A percentile compares a stretch with the other conserved stretches of the same genome.
Evolutionary conservation across 2,888 invertebrate genomes (phyloP).

Genomic region (Tromatobia lineatoria): DNA sequence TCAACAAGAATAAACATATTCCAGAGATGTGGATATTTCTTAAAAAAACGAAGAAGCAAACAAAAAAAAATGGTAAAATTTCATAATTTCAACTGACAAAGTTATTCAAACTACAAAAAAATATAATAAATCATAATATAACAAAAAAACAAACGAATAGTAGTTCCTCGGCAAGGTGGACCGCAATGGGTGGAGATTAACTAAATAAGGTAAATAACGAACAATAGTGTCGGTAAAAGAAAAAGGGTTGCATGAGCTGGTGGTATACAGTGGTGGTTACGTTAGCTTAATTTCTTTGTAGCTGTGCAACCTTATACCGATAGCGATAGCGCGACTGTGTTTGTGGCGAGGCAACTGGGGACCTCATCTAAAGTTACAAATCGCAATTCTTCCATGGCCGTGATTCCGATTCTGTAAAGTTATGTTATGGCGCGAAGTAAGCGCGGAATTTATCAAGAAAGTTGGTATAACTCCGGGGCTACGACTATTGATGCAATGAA

Average conservation of each 20-base stretch:
- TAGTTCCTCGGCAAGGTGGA: conserved; percentile 20
- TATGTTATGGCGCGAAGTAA: conserved; percentile 85
- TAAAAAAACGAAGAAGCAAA: too few species aligned
- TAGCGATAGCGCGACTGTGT: conserved; percentile 40
- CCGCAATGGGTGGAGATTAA: background rate
- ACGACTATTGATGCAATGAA: conserved; percentile 86
- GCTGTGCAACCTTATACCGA: conserved; percentile 37
- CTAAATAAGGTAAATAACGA: conserved; percentile 34
- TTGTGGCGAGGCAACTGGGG: conserved; percentile 71
- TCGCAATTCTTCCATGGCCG: conserved; percentile 85
- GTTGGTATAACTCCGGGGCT: conserved; percentile 83
- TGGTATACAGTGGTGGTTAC: conserved; percentile 18
- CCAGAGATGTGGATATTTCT: too few species aligned
- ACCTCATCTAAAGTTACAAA: conserved; percentile 85
- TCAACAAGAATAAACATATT: too few species aligned
- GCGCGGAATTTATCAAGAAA: conserved; percentile 85
- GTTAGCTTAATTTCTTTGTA: conserved; percentile 46
- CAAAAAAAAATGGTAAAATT: too few species aligned
- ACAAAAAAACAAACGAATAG: background rate
- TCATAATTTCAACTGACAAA: too few species aligned
- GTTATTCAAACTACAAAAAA: too few species aligned
- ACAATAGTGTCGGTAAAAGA: conserved; percentile 5
- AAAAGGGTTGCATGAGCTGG: conserved; percentile 11
- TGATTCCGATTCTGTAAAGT: conserved; percentile 85
- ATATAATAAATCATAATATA: background rate